These are phyloP conservation scores for Chondrilla cf. caribensis DNA, from an alignment of 37 sponge, comb jelly and placozoan genomes.

Conservation along the genomic window DNA sequence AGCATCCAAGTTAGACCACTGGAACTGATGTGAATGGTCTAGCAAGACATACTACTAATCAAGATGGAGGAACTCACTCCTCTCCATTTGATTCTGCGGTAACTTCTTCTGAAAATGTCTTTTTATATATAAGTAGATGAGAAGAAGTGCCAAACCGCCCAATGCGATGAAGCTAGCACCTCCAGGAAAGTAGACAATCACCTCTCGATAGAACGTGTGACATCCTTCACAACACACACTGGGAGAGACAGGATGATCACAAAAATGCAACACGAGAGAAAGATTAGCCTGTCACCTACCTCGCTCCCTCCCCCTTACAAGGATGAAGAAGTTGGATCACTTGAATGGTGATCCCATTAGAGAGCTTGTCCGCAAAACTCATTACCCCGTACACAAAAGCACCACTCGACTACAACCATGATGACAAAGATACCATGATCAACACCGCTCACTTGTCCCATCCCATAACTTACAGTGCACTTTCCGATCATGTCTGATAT, in stretches of 20 bases:
- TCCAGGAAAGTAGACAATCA: conserved; percentile 76
- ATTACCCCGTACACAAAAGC: conserved; percentile 97
- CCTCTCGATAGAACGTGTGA: conserved; percentile 60
- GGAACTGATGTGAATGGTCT: too few relatives aligned
- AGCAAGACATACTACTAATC: too few relatives aligned
- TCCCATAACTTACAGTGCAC: conserved; percentile 47
- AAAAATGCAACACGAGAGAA: neutral
- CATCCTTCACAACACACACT: conserved; percentile 71
- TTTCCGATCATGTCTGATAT: conserved; percentile 90
- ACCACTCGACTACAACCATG: conserved; percentile 66
- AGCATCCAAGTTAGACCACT: too few relatives aligned
- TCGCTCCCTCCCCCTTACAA: conserved; percentile 27
- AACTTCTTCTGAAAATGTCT: too few relatives aligned
- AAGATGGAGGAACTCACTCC: too few relatives aligned
- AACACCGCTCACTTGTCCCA: too few relatives aligned
- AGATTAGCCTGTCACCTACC: neutral
- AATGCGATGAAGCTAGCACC: conserved; percentile 60
- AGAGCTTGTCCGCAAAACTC: conserved; percentile 94
- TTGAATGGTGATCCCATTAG: conserved; percentile 86
- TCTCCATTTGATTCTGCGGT: too few relatives aligned
- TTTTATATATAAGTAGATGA: too few relatives aligned
- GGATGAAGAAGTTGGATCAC: conserved; percentile 87
- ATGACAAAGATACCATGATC: too few relatives aligned
- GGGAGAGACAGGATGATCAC: neutral
- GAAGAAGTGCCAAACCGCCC: conserved; percentile 29